phyloP scores from a whole-genome alignment of 2,797 vertebrate species.

The Eurystomus glaucurus region DNA sequence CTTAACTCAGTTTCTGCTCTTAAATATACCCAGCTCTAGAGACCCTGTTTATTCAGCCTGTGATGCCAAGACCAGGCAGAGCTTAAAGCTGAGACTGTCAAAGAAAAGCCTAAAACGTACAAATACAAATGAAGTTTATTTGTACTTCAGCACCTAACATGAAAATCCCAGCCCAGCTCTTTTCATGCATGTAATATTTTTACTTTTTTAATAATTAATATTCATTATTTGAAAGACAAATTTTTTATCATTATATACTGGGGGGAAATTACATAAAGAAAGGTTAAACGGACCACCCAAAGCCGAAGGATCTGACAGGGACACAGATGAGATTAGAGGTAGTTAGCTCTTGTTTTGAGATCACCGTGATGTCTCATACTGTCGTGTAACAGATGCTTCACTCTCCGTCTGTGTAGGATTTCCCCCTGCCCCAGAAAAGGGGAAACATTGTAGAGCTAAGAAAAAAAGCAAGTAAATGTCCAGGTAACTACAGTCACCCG shows the following conservation, averaged over 20 bases:
- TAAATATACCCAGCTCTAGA: slow-evolving; percentile 47
- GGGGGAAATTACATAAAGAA: background rate
- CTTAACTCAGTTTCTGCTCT: slow-evolving; percentile 42
- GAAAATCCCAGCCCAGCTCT: background rate
- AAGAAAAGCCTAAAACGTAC: background rate
- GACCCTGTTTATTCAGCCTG: slow-evolving; percentile 15
- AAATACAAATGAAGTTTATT: background rate
- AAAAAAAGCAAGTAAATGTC: background rate
- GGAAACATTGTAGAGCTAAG: background rate
- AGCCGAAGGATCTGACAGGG: background rate
- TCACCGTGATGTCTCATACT: background rate
- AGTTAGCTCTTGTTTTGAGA: background rate
- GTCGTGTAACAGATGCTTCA: background rate
- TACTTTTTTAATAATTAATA: background rate
- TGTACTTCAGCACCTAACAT: background rate
- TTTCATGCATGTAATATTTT: background rate
- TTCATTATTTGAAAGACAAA: background rate
- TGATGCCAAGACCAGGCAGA: slow-evolving; percentile 32
- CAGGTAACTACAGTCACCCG: background rate
- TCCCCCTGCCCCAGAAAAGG: background rate
- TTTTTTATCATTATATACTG: background rate
- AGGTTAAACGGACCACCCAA: background rate
- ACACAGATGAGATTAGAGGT: background rate
- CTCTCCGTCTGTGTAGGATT: background rate
- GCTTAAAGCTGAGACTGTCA: background rate